phyloP scores from a whole-genome alignment of 2,888 invertebrate species.

The Drosophila setosimentum region DNA sequence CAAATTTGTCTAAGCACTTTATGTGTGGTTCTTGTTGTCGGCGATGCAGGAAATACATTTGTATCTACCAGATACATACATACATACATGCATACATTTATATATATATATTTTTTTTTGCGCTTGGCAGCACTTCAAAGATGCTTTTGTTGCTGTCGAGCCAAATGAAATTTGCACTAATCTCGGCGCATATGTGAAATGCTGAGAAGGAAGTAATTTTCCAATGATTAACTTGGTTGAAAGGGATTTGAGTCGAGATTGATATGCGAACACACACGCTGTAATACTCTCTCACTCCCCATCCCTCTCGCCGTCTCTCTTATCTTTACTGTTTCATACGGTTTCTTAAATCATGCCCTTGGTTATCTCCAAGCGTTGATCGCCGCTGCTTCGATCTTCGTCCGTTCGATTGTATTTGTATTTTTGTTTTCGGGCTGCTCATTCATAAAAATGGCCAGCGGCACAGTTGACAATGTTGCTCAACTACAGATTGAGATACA shows the following conservation, averaged over 20 bases:
- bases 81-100: too few species aligned
- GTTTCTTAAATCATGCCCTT: conserved; percentile 25
- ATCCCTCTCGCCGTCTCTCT: conserved; percentile 11
- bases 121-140: conserved; percentile 57
- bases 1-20: conserved; percentile 73
- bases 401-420: conserved; percentile 9
- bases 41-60: conserved; percentile 39
- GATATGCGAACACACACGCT: conserved; percentile 50
- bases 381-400: conserved; percentile 57
- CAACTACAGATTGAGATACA: conserved; percentile 72
- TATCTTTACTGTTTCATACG: conserved; percentile 8
- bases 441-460: conserved; percentile 72
- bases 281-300: conserved; percentile 7
- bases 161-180: conserved; percentile 75
- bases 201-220: conserved; percentile 83
- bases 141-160: conserved; percentile 31
- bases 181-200: conserved; percentile 48
- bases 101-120: neutral
- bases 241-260: conserved; percentile 56
- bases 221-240: conserved; percentile 83
- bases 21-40: conserved; percentile 50
- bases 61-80: conserved; percentile 19
- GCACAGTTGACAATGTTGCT: conserved; percentile 74
- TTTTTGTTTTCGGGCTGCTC: conserved; percentile 30
- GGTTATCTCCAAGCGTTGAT: conserved; percentile 72